These are phyloP conservation scores for Ormyrus pomaceus DNA, from an alignment of 2,888 invertebrate genomes.

Conservation along the genomic window DNA sequence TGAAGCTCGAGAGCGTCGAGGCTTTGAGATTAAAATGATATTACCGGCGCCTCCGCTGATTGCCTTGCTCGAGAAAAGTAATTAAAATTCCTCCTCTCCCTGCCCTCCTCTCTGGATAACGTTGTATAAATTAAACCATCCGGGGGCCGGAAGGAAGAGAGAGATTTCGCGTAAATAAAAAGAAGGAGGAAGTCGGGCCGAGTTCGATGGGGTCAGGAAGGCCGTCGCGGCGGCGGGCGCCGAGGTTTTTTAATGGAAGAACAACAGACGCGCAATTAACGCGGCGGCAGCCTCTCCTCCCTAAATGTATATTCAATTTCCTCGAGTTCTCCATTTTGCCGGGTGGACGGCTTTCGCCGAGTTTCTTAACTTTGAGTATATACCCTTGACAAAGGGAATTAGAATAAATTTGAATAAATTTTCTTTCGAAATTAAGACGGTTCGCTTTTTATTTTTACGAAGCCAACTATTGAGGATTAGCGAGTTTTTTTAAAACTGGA, in stretches of 20 bases:
- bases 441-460: too few species aligned
- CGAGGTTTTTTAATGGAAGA: constrained; percentile 59
- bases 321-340: too few species aligned
- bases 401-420: too few species aligned
- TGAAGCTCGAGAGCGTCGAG: neutral
- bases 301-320: too few species aligned
- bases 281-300: neutral
- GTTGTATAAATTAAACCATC: constrained; percentile 66
- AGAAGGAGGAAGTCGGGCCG: neutral
- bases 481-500: too few species aligned
- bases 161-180: constrained; percentile 28
- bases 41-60: constrained; percentile 43
- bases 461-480: too few species aligned
- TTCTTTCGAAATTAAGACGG: too few species aligned
- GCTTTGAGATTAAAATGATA: constrained; percentile 51
- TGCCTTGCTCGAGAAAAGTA: constrained; percentile 52
- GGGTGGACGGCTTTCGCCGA: too few species aligned
- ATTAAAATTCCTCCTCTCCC: constrained; percentile 67
- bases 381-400: too few species aligned
- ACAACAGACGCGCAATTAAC: constrained; percentile 58
- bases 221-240: constrained; percentile 2
- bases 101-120: constrained; percentile 59
- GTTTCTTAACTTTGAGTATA: too few species aligned
- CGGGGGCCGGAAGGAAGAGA: constrained; percentile 4
- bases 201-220: constrained; percentile 45